Base-by-base conservation (phyloP, 2,113 vertebrate genomes). In the Sula dactylatra region DNA sequence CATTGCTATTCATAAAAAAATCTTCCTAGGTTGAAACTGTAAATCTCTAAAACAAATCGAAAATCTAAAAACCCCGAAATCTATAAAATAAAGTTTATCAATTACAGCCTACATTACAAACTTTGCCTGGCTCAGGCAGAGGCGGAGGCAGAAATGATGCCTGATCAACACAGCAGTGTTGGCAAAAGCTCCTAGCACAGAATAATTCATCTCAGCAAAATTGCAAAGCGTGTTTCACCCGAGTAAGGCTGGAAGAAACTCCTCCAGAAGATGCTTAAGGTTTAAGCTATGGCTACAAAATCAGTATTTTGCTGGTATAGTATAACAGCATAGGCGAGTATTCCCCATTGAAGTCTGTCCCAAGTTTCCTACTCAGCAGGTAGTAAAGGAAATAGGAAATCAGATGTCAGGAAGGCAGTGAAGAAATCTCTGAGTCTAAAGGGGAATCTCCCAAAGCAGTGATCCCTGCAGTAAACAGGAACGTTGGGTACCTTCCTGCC, bases 301-400 rank as follows among this genome's bases (percentile, higher is more conserved):
- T 16, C 56, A 45, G 27, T 31, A 11, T 80, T 92, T 80, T 87
- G 66, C 78, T 79, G 66, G 26, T 47, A 10, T 0, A 0, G 3
- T 44, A 4, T 19, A 56, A 52, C 2, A 38, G 56, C 22, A 5
- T 1, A 11, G 18, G 45, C 10, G 47, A 80, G 54, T 65, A 61
- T 29, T 65, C 62, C 66, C 49, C 17, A 0, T 31, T 76, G 64
- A 47, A 22, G 31, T 67, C 52, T 64, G 22, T 25, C 69, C 44
- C 20, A 25, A 16, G 64, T 52, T 86, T 78, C 55, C 86, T 50
- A 7, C 84, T 52, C 79, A 64, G 82, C 71, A 49, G 85, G 82
- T n/a, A 34, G 67, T 4, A 73, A 95, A 79, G 82, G 45, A 85
- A 94, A 85, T 13, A 88, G 84, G 71, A 95, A 93, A 61, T 27